Evolutionary conservation across 2,888 invertebrate species (phyloP).

Genomic region (Drosophila heteroneura): DNA sequence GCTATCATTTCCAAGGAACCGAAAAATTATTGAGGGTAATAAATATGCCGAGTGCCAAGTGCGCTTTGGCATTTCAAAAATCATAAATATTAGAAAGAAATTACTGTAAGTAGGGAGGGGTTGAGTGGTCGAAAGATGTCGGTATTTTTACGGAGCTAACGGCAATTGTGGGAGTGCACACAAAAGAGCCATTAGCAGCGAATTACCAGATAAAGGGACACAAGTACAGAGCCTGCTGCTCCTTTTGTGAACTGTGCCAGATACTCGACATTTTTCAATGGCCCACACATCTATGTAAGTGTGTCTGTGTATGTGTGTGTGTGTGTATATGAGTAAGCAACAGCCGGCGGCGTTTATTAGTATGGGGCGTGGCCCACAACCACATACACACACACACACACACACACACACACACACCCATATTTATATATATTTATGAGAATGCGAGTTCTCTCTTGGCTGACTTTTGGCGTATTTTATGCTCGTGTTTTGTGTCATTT

Average conservation of each 20-base stretch:
- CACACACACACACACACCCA: slow-evolving; percentile 12
- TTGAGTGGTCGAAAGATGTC: slow-evolving; percentile 36
- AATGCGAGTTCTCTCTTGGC: slow-evolving; percentile 49
- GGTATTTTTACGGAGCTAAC: slow-evolving; percentile 65
- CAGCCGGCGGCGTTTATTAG: slow-evolving; percentile 70
- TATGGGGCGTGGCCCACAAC: slow-evolving; percentile 51
- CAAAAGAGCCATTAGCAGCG: slow-evolving; percentile 78
- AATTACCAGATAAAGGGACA: slow-evolving; percentile 70
- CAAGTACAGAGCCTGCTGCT: slow-evolving; percentile 46
- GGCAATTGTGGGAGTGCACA: slow-evolving; percentile 67
- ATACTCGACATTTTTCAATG: slow-evolving; percentile 77
- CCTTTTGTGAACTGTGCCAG: slow-evolving; percentile 51
- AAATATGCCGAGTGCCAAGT: slow-evolving; percentile 45
- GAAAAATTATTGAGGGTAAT: slow-evolving; percentile 38
- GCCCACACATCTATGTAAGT: slow-evolving; percentile 26
- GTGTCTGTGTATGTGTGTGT: slow-evolving; percentile 1
- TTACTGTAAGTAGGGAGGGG: slow-evolving; percentile 46
- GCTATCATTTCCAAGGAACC: slow-evolving; percentile 6
- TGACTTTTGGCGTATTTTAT: slow-evolving; percentile 71
- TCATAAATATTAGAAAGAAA: slow-evolving; percentile 75
- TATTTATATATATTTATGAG: slow-evolving; percentile 62
- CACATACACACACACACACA: slow-evolving; percentile 9
- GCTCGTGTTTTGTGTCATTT: slow-evolving; percentile 68
- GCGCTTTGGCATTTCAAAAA: slow-evolving; percentile 68
- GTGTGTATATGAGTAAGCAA: slow-evolving; percentile 34